These are phyloP conservation scores for Cochlearius cochlearius DNA, from an alignment of 2,113 vertebrate genomes.

Conservation along the genomic window DNA sequence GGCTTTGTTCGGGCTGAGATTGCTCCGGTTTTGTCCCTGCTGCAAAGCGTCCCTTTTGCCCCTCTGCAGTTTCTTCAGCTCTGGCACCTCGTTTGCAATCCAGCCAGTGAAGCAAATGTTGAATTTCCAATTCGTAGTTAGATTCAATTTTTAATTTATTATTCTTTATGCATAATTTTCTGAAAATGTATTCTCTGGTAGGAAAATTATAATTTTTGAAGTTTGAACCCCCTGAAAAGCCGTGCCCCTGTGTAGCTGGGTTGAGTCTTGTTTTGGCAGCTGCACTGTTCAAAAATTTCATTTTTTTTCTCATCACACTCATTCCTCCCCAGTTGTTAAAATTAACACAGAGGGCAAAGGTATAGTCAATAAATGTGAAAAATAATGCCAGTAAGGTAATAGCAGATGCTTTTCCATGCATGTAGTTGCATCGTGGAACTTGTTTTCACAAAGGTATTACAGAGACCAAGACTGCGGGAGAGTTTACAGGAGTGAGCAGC, in stretches of 20 bases:
- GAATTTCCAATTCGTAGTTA: neutral
- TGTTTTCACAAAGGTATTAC: neutral
- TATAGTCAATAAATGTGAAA: neutral
- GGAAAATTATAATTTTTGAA: neutral
- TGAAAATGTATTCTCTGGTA: neutral
- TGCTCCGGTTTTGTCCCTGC: neutral
- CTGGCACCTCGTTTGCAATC: neutral
- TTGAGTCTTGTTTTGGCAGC: neutral
- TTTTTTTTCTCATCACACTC: neutral
- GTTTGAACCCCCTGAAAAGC: neutral
- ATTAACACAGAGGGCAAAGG: neutral
- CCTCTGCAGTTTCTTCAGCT: neutral
- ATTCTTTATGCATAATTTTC: neutral
- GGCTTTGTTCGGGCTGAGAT: neutral
- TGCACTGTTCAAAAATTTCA: neutral
- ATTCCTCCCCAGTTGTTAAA: neutral
- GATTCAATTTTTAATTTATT: neutral
- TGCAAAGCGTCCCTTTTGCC: neutral
- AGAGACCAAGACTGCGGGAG: neutral
- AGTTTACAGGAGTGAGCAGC: neutral
- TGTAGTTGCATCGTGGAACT: neutral
- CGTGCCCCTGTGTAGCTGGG: fast-evolving
- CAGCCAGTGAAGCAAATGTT: neutral
- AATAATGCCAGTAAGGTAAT: neutral
- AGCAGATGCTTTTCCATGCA: neutral